Percentiles rank a stretch among this genome's conserved stretches.
phyloP scores from a whole-genome alignment of 2,113 vertebrate genomes.

The Scopus umbretta region DNA sequence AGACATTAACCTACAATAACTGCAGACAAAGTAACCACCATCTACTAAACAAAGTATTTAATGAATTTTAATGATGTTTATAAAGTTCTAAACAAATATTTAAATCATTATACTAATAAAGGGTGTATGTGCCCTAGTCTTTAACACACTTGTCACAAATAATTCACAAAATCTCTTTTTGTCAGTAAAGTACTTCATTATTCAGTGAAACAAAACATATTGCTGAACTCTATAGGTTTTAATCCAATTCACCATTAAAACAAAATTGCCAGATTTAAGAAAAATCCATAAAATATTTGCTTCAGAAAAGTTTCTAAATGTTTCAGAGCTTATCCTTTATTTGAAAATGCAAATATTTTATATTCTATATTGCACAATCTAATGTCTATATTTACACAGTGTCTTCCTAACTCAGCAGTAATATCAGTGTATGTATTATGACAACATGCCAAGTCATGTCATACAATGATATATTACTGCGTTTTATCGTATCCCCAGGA shows the following conservation, averaged over 20 bases:
- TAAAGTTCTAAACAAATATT: not conserved
- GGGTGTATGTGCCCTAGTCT: not conserved
- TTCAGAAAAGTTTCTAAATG: not conserved
- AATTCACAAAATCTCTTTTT: not conserved
- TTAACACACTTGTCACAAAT: not conserved
- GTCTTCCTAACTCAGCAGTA: not conserved
- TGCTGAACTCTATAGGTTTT: not conserved
- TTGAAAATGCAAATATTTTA: not conserved
- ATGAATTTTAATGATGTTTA: not conserved
- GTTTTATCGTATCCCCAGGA: not conserved
- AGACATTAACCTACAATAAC: not conserved
- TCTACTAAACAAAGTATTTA: not conserved
- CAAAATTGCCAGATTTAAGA: not conserved
- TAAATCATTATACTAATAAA: not conserved
- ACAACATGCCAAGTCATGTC: not conserved
- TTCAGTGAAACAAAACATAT: not conserved
- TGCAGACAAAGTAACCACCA: not conserved
- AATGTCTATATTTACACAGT: not conserved
- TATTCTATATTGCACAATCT: not conserved
- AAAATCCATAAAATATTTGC: not conserved
- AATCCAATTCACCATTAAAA: not conserved
- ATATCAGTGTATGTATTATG: not conserved
- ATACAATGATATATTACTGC: not conserved
- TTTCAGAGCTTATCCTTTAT: not conserved
- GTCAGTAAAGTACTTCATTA: not conserved